These are phyloP conservation scores for Cephonodes hylas DNA, from an alignment of 2,888 invertebrate species.

Conservation along the genomic window DNA sequence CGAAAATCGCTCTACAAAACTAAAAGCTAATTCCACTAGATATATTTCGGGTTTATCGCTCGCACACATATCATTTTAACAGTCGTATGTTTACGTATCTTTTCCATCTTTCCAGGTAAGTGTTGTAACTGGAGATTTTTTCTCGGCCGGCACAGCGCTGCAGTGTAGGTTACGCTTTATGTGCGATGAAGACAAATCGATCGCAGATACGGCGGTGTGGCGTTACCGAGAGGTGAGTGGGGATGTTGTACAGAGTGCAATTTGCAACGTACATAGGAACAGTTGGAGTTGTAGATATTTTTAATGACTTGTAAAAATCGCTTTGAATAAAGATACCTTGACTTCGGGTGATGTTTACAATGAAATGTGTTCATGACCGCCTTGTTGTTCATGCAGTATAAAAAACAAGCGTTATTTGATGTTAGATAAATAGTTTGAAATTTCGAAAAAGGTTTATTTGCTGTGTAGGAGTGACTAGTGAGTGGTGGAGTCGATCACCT, in stretches of 20 bases:
- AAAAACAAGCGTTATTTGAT: no score
- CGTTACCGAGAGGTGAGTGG: conserved; percentile 19
- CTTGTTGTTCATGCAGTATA: no score
- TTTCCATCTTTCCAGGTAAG: conserved; percentile 76
- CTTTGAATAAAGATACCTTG: no score
- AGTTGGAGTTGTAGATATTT: no score
- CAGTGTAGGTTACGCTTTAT: conserved; percentile 23
- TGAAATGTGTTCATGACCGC: no score
- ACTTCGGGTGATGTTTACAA: no score
- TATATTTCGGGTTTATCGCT: conserved; percentile 2
- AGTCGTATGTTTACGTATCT: conserved; percentile 41
- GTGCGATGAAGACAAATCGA: conserved; percentile 22
- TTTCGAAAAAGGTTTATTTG: no score
- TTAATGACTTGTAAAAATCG: no score
- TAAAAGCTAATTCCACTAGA: conserved; percentile 1
- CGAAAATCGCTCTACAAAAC: conserved; percentile 1
- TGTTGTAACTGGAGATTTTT: conserved; percentile 60
- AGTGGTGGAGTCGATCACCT: no score
- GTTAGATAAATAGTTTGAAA: no score
- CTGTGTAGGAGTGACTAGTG: no score
- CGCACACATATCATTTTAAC: conserved; percentile 24
- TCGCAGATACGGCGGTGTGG: conserved; percentile 29
- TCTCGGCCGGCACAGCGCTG: conserved; percentile 15
- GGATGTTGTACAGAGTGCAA: neutral
- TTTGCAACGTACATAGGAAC: neutral